phyloP scores from a whole-genome alignment of 2,797 vertebrate species.

The Squalus acanthias region DNA sequence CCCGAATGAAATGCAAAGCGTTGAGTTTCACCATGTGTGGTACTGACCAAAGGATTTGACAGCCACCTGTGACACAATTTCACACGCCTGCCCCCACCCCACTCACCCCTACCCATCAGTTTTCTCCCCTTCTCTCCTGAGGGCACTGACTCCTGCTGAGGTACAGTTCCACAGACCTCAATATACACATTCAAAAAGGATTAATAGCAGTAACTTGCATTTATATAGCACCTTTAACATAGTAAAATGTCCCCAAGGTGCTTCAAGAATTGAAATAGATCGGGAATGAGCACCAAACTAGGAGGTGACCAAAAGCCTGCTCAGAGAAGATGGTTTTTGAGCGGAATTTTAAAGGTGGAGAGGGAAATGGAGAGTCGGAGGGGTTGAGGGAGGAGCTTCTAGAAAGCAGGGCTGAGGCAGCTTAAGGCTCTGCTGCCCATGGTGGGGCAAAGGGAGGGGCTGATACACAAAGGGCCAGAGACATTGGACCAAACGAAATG shows the following conservation, averaged over 20 bases:
- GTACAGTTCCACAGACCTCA: background rate
- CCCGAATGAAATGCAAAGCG: background rate
- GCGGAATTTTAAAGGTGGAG: background rate
- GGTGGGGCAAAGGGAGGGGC: background rate
- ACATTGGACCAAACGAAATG: background rate
- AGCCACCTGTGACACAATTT: background rate
- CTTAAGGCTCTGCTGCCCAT: background rate
- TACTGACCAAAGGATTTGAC: background rate
- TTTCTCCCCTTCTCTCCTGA: background rate
- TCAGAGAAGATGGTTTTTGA: too few species aligned
- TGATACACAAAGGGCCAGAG: background rate
- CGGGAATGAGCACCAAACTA: background rate
- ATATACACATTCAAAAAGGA: too few species aligned
- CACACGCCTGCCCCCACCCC: background rate
- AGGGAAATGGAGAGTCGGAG: background rate
- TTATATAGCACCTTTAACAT: background rate
- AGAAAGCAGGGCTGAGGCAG: background rate
- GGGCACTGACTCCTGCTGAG: background rate
- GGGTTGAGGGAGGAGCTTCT: too few species aligned
- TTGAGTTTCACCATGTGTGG: background rate
- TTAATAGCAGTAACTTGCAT: background rate
- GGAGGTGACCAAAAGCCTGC: too few species aligned
- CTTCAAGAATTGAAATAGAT: background rate
- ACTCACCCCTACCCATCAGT: background rate
- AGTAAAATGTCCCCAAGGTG: background rate